phyloP scores from a whole-genome alignment of 2,113 vertebrate species.

The Nycticebus coucang region DNA sequence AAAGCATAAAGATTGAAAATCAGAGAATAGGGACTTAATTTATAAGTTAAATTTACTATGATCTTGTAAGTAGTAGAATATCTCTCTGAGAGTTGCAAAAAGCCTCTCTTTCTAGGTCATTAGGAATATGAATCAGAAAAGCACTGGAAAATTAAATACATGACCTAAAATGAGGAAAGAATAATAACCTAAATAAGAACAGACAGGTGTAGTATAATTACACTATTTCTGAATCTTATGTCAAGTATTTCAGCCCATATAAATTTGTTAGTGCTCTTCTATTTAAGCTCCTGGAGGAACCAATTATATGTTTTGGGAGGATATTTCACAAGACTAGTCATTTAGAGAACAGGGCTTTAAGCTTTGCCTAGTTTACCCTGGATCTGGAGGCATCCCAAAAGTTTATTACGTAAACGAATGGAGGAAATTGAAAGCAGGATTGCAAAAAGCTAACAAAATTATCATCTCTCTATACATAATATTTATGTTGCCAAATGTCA shows the following conservation, averaged over 20 bases:
- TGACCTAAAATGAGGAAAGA: neutral
- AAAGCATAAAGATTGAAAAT: constrained; percentile 13
- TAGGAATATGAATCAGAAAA: constrained; percentile 18
- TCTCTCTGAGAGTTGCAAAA: neutral
- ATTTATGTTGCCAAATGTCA: constrained; percentile 75
- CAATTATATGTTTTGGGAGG: constrained; percentile 68
- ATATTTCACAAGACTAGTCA: constrained; percentile 83
- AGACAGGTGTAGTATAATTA: constrained; percentile 27
- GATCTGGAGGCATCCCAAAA: constrained; percentile 83
- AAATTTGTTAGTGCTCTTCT: constrained; percentile 59
- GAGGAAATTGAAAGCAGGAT: constrained; percentile 87
- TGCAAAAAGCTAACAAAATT: constrained; percentile 78
- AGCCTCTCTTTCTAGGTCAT: neutral
- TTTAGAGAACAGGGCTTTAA: constrained; percentile 80
- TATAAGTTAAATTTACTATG: neutral
- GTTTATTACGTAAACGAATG: constrained; percentile 84
- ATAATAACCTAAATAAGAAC: neutral
- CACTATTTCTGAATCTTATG: constrained; percentile 25
- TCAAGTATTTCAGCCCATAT: constrained; percentile 64
- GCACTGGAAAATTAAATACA: neutral
- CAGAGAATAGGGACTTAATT: constrained; percentile 30
- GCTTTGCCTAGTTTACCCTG: constrained; percentile 78
- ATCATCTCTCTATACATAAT: constrained; percentile 58
- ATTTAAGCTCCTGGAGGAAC: constrained; percentile 71
- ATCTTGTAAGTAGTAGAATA: neutral